phyloP scores from a whole-genome alignment of 1,140 invertebrate species.

The Lordiphosa collinella region DNA sequence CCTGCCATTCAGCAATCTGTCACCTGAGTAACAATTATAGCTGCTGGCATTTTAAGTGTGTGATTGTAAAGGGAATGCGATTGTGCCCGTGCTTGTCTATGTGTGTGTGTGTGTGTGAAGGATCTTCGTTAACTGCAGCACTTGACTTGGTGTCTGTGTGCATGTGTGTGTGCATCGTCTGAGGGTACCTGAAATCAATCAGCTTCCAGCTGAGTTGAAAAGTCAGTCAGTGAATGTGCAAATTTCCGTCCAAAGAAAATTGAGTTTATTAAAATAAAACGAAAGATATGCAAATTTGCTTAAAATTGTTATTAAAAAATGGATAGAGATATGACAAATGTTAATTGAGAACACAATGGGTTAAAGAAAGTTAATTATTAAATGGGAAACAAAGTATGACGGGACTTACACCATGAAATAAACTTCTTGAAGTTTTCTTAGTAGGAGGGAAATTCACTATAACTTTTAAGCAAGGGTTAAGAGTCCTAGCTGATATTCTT shows the following conservation, averaged over 20 bases:
- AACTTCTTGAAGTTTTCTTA: too few relatives aligned
- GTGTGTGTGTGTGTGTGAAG: slow-evolving; percentile 5
- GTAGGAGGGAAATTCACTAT: too few relatives aligned
- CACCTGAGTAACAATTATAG: slow-evolving; percentile 77
- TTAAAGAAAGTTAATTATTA: too few relatives aligned
- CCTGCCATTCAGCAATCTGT: slow-evolving; percentile 73
- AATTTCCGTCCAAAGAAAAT: slow-evolving; percentile 34
- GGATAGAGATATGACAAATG: too few relatives aligned
- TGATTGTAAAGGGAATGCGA: slow-evolving; percentile 35
- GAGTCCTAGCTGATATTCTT: too few relatives aligned
- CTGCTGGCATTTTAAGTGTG: slow-evolving; percentile 75
- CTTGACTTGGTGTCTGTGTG: slow-evolving; percentile 39
- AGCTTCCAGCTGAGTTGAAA: slow-evolving; percentile 40
- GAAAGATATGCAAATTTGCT: neutral
- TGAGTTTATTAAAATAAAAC: slow-evolving; percentile 35
- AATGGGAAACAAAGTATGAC: too few relatives aligned
- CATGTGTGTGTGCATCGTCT: neutral
- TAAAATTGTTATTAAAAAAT: too few relatives aligned
- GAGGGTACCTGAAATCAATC: slow-evolving; percentile 52
- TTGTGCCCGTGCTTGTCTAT: neutral
- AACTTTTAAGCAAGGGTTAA: too few relatives aligned
- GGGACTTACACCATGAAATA: too few relatives aligned
- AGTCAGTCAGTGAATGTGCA: slow-evolving; percentile 44
- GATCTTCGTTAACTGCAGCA: slow-evolving; percentile 65
- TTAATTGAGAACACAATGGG: too few relatives aligned